These are phyloP conservation scores for Papilio polytes DNA, from an alignment of 1,140 invertebrate genomes.

Conservation along the genomic window DNA sequence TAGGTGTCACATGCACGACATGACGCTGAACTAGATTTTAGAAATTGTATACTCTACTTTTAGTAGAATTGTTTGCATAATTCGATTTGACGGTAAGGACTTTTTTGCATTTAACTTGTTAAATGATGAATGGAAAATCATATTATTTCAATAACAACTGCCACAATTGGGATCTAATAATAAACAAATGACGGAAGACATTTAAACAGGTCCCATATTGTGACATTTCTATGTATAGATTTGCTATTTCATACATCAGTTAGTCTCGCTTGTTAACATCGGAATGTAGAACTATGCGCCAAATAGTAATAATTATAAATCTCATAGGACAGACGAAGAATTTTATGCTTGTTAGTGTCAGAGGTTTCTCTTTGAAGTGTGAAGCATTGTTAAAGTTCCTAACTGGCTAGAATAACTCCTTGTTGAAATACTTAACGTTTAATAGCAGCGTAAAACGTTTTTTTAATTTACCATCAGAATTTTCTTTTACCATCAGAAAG, in stretches of 20 bases:
- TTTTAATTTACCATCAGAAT: too few relatives aligned
- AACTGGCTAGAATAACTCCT: neutral
- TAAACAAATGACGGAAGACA: neutral
- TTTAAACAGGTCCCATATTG: neutral
- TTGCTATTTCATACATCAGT: neutral
- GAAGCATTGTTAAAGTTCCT: neutral
- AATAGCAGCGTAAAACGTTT: too few relatives aligned
- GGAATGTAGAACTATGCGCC: neutral
- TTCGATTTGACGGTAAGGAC: too few relatives aligned
- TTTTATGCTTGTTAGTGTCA: neutral
- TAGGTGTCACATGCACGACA: neutral
- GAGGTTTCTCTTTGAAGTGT: neutral
- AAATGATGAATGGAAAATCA: neutral
- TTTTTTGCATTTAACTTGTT: too few relatives aligned
- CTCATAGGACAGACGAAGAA: neutral
- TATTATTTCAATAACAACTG: neutral
- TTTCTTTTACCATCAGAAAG: too few relatives aligned
- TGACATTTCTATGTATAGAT: conserved; percentile 13
- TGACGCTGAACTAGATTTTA: neutral
- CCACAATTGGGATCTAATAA: neutral
- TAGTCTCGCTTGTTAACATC: conserved; percentile 10
- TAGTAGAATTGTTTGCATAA: too few relatives aligned
- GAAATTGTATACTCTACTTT: neutral
- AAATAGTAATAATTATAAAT: neutral
- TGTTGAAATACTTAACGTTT: neutral